Base-by-base conservation (phyloP, 2,113 vertebrate species). In the Gopherus evgoodei region DNA sequence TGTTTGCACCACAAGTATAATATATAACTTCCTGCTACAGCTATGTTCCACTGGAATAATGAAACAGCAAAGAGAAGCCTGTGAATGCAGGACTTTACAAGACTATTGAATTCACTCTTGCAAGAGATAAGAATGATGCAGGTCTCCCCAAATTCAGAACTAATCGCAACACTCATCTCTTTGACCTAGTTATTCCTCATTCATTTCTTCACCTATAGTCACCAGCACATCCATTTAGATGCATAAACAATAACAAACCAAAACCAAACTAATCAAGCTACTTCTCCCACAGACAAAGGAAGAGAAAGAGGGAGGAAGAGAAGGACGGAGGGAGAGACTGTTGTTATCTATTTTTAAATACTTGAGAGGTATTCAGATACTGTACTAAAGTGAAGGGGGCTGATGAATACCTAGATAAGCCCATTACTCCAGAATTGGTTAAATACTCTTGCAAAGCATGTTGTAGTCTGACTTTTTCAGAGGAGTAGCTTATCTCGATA, bases 131-230 rank as follows among this genome's bases (percentile, higher is more conserved):
- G 89, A 95, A 76, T 83, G 83, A 92, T 92, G 94, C 81, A 96
- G 93, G 95, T 93, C 94, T 97, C 50, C 38, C 88, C 59, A 93
- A 95, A 93, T 86, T 97, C 96, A 95, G 75, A 2, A 1, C 88
- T 96, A 94, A 96, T 97, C 89, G 92, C 93, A 93, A 93, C 96
- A 92, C 94, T 96, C 96, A 97, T 97, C 94, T 95, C 97, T 97
- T 96, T 92, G 93, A 95, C 86, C 97, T 97, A 96, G 95, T 91
- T 95, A 95, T 97, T 96, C 96, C 96, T 97, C 96, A 95, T 97
- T 96, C 96, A 96, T 96, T 97, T 94, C 89, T 89, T 97, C 94
- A 84, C 83, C 86, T 82, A 69, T 82, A 44, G 96, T 97, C 97
- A 95, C 96, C 96, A 96, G 89, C 92, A 96, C 47, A 19, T 85